Evolutionary conservation across 2,797 vertebrate genomes (phyloP).

Genomic region (Ispidina lecontei): DNA sequence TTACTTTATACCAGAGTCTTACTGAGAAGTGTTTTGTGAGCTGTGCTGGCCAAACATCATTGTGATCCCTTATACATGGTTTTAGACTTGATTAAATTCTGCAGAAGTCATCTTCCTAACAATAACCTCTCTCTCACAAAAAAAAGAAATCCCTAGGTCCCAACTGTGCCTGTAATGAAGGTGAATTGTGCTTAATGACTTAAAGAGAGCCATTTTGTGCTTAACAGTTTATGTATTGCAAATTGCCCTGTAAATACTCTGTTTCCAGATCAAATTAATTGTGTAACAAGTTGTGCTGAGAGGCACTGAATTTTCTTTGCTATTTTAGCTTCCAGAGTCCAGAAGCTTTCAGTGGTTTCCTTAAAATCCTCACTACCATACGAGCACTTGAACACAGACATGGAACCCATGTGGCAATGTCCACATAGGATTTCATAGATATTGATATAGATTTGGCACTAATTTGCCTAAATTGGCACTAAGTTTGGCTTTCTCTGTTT

Average conservation of each 20-base stretch:
- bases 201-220: constrained; percentile 52
- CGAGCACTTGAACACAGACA: not conserved
- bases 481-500: not conserved
- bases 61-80: constrained; percentile 33
- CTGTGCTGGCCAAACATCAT: constrained; percentile 34
- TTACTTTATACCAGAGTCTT: not conserved
- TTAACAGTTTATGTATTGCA: constrained; percentile 62
- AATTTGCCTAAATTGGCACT: not conserved
- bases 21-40: constrained; percentile 22
- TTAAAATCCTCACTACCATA: not conserved
- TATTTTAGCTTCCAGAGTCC: not conserved
- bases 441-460: not conserved
- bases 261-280: constrained; percentile 61
- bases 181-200: constrained; percentile 67
- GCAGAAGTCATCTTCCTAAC: constrained; percentile 30
- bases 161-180: constrained; percentile 66
- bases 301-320: not conserved
- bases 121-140: not conserved
- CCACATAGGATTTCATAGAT: not conserved
- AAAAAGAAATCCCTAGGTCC: constrained; percentile 35
- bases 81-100: constrained; percentile 44
- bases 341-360: not conserved
- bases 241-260: constrained; percentile 59
- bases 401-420: not conserved
- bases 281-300: constrained; percentile 40